Base-by-base conservation (phyloP, 2,113 vertebrate genomes). In the Larimichthys crocea region DNA sequence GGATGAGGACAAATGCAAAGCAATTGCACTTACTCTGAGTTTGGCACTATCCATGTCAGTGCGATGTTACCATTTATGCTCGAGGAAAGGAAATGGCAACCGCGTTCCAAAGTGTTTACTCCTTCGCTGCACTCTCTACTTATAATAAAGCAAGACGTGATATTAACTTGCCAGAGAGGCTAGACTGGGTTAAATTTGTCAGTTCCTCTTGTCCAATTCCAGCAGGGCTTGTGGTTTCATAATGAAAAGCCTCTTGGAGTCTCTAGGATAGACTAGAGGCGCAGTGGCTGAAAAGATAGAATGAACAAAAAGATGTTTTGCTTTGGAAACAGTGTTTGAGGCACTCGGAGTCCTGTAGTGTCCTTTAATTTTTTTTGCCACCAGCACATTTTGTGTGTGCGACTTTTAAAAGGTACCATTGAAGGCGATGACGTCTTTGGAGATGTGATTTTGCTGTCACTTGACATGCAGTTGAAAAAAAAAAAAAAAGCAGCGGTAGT, bases 1-100 rank as follows among this genome's bases (percentile, higher is more conserved):
- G 91, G 84, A 95, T 95, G 90, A 94, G 90, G 86, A 91, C 89
- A 90, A 91, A 92, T 90, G 66, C 85, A 91, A 89, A 93, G 91
- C 91, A 83, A 89, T 92, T 88, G 89, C 87, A 84, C 89, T 88
- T 85, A 73, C 75, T 92, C 67, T 90, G 86, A 91, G 90, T 91
- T 86, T 87, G 85, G 84, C 83, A 48, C 80, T 65, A 82, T 90
- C 82, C 78, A 29, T 72, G 84, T 82, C 86, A 72, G 53, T 68
- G 61, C 67, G 46, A 62, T 53, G 83, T 79, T 82, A 61, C 77
- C 76, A 42, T 91, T 89, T 86, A 26, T 76, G 76, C 63, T 74
- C 0, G 46, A 56, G 82, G 79, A 86, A 74, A 76, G 75, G 84
- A 90, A 90, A 88, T 66, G 70, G 68, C 78, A 78, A 35, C 85